Evolutionary conservation across 2,113 vertebrate species (phyloP).

Genomic region (Grammomys surdaster): DNA sequence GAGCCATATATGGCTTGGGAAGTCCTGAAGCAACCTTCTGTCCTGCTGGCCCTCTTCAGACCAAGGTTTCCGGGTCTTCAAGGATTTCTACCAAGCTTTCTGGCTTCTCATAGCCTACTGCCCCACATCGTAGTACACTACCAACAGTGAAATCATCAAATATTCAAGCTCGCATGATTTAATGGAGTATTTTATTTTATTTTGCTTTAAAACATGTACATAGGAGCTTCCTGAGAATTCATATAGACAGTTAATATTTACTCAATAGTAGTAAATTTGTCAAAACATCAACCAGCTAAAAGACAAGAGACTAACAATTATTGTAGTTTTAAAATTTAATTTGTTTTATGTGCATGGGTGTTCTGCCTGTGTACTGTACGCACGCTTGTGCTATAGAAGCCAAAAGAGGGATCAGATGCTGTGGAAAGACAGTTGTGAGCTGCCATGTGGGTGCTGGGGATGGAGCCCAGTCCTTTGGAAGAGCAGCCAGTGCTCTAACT

Average conservation of each 20-base stretch:
- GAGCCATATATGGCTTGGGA: no score
- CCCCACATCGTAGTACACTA: background rate
- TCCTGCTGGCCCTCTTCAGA: no score
- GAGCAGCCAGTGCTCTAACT: background rate
- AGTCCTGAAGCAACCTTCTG: no score
- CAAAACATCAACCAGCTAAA: slow-evolving; percentile 3
- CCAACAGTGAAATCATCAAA: background rate
- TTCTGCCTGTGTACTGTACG: background rate
- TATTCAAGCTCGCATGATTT: background rate
- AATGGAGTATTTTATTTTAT: background rate
- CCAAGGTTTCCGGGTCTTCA: no score
- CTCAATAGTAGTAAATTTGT: background rate
- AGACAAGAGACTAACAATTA: slow-evolving; percentile 1
- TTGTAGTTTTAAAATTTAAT: background rate
- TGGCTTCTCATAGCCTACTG: no score
- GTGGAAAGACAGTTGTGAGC: background rate
- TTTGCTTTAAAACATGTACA: background rate
- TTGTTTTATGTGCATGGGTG: background rate
- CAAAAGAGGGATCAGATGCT: background rate
- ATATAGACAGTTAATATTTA: background rate
- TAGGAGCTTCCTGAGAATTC: background rate
- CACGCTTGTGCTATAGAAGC: background rate
- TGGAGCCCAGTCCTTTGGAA: background rate
- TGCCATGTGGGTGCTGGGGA: background rate
- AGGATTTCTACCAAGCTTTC: no score